Conservation (phyloP, 2,888 invertebrate species). For the Caenorhabditis japonica region DNA sequence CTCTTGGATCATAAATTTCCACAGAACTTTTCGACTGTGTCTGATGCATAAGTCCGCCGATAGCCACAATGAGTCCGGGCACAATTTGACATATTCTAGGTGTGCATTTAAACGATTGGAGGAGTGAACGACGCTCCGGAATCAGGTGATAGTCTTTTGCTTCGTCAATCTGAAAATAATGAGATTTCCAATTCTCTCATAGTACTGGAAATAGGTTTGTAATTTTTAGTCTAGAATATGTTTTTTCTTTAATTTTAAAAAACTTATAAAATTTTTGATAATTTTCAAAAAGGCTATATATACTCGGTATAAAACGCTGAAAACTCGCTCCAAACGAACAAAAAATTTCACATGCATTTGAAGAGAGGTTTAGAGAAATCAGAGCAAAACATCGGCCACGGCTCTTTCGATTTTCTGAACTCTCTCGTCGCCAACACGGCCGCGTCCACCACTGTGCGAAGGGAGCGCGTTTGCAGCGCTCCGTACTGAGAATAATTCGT, state of each 20-base stretch:
- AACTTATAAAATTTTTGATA: background rate
- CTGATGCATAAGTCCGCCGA: conserved; percentile 84
- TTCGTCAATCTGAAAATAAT: conserved; percentile 83
- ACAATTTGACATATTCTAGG: conserved; percentile 83
- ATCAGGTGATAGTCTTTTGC: conserved; percentile 89
- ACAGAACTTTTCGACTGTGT: conserved; percentile 84
- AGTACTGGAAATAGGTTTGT: background rate
- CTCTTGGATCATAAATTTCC: conserved; percentile 86
- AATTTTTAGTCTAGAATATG: no score
- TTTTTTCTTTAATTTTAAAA: no score
- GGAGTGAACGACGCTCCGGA: conserved; percentile 86
- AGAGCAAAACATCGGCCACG: no score
- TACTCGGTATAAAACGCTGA: background rate
- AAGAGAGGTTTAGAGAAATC: no score
- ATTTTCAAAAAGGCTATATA: background rate
- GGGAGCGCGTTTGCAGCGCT: no score
- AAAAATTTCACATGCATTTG: no score
- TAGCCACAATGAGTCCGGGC: conserved; percentile 77
- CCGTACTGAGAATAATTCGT: no score
- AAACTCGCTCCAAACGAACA: no score
- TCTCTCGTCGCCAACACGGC: no score
- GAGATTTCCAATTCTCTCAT: conserved; percentile 78
- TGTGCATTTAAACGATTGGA: conserved; percentile 84
- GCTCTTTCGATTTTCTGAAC: no score
- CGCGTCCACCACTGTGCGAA: no score